Conservation (phyloP, 2,888 invertebrate genomes). For the Cerceris rybyensis region DNA sequence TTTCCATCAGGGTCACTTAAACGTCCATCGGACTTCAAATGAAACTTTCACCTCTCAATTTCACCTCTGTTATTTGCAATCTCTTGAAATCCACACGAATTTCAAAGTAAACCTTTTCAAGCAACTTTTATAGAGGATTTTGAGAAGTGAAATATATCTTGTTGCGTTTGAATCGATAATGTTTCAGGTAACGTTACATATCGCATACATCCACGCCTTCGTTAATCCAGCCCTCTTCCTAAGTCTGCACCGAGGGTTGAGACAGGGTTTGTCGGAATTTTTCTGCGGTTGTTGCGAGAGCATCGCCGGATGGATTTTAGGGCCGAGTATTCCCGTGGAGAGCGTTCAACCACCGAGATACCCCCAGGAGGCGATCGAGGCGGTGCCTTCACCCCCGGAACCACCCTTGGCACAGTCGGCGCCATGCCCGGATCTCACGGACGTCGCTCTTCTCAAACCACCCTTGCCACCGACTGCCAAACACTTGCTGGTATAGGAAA, state of each 20-base stretch:
- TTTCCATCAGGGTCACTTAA: background rate
- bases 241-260: constrained; percentile 89
- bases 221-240: constrained; percentile 92
- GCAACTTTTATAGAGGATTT: too few relatives aligned
- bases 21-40: background rate
- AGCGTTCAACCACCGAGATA: constrained; percentile 74
- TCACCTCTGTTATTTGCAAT: too few relatives aligned
- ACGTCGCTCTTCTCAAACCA: constrained; percentile 78
- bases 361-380: constrained; percentile 68
- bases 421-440: constrained; percentile 71
- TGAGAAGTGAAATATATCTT: background rate
- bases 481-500: constrained; percentile 67
- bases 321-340: constrained; percentile 71
- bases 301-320: constrained; percentile 85
- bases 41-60: too few relatives aligned
- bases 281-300: constrained; percentile 90
- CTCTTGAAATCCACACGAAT: too few relatives aligned
- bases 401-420: constrained; percentile 61
- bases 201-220: constrained; percentile 93
- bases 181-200: constrained; percentile 90
- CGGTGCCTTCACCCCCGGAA: constrained; percentile 71
- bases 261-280: constrained; percentile 88
- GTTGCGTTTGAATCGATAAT: constrained; percentile 1
- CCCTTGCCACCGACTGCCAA: constrained; percentile 78
- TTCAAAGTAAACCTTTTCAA: too few relatives aligned